phyloP scores from a whole-genome alignment of 1,140 invertebrate genomes.

The Bradynema listronoti region DNA sequence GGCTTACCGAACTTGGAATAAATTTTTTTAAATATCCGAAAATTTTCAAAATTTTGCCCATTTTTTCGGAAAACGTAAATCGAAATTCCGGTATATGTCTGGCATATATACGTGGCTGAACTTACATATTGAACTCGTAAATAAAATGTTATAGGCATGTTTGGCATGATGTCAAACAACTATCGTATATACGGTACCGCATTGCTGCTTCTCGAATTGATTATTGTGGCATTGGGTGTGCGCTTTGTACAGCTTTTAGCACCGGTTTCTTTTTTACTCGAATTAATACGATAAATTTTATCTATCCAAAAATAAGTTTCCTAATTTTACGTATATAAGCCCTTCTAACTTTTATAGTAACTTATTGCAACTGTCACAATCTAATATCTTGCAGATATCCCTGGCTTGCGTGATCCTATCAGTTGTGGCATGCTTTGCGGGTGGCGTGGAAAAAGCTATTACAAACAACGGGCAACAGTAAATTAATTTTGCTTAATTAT shows the following conservation, averaged over 20 bases:
- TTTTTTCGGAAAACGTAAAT: background rate
- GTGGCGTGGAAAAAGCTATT: constrained; percentile 54
- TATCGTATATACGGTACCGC: constrained; percentile 54
- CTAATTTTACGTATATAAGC: too few relatives aligned
- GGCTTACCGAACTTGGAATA: too few relatives aligned
- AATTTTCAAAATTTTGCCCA: background rate
- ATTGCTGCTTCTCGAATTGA: constrained; percentile 47
- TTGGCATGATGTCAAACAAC: constrained; percentile 54
- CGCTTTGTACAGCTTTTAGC: constrained; percentile 56
- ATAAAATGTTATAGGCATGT: constrained; percentile 35
- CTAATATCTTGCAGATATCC: constrained; percentile 35
- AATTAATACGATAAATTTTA: background rate
- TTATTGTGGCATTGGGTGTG: constrained; percentile 56
- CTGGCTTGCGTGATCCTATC: constrained; percentile 54
- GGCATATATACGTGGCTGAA: too few relatives aligned
- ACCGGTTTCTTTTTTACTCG: constrained; percentile 26
- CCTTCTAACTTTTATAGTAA: background rate
- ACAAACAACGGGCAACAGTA: constrained; percentile 52
- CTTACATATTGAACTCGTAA: too few relatives aligned
- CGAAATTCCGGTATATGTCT: constrained; percentile 2
- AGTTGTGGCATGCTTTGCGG: constrained; percentile 53
- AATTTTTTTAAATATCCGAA: background rate
- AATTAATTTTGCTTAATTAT: constrained; percentile 1
- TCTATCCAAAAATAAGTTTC: too few relatives aligned
- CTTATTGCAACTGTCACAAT: background rate